Evolutionary conservation across 1,140 invertebrate genomes (phyloP).

Genomic region (Delia radicum): DNA sequence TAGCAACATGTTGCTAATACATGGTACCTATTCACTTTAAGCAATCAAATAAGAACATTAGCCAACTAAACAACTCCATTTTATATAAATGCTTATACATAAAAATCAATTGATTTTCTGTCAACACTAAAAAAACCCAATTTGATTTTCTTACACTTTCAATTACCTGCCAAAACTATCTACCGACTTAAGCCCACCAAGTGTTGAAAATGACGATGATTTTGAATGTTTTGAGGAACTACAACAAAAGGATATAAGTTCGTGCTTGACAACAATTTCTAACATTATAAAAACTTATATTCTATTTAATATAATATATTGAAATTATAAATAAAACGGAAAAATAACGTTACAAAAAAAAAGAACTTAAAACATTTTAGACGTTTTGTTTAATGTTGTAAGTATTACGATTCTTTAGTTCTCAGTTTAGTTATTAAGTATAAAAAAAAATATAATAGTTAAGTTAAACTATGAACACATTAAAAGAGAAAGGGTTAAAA

Average conservation of each 20-base stretch:
- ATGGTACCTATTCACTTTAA: too few species aligned
- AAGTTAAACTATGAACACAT: neutral
- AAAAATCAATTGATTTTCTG: neutral
- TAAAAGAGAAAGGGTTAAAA: neutral
- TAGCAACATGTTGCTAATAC: constrained; percentile 47
- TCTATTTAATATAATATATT: neutral
- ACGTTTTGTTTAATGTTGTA: neutral
- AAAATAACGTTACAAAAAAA: neutral
- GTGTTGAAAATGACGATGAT: neutral
- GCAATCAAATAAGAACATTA: neutral
- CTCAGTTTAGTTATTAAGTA: neutral
- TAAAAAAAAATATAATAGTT: neutral
- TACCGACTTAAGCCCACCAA: neutral
- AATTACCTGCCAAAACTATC: neutral
- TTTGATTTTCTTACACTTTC: neutral
- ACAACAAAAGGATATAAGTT: neutral
- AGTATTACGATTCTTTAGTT: neutral
- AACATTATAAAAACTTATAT: neutral
- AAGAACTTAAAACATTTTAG: neutral
- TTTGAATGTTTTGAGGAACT: neutral
- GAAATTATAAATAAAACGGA: neutral
- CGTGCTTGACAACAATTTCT: neutral
- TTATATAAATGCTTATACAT: neutral
- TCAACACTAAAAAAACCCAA: constrained; percentile 4
- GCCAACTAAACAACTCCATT: neutral